Evolutionary conservation across 2,797 vertebrate species (phyloP).

Genomic region (Oreochromis grahami): DNA sequence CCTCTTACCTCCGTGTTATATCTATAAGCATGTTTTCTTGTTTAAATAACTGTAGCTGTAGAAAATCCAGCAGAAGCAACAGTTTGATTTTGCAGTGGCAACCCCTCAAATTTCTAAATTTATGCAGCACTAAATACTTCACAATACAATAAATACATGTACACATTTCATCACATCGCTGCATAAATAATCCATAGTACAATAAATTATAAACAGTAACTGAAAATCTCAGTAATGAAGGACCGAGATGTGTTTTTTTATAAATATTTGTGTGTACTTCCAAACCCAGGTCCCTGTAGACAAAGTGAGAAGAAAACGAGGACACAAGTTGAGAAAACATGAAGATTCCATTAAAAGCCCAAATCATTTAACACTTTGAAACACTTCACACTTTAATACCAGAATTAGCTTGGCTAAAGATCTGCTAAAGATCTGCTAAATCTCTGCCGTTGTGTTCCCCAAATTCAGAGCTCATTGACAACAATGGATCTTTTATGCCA

Average conservation of each 20-base stretch:
- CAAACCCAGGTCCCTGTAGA: not conserved
- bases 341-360: not conserved
- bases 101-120: not conserved
- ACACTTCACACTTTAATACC: not conserved
- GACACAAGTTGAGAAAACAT: not conserved
- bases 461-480: not conserved
- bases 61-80: not conserved
- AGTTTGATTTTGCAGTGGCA: not conserved
- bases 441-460: not conserved
- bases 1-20: not conserved
- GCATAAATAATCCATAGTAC: not conserved
- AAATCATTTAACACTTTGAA: not conserved
- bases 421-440: not conserved
- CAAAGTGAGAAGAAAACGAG: not conserved
- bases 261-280: not conserved
- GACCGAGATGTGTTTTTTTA: not conserved
- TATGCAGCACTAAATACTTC: not conserved
- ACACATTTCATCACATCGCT: not conserved
- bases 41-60: not conserved
- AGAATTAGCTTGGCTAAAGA: not conserved
- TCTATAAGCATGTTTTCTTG: fast-evolving
- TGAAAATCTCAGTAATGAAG: not conserved
- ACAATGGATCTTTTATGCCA: not conserved
- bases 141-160: not conserved
- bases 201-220: not conserved